These are phyloP conservation scores for Ophiothrix spiculata DNA, from an alignment of 35 echinoderm and acorn worm species.

Conservation along the genomic window DNA sequence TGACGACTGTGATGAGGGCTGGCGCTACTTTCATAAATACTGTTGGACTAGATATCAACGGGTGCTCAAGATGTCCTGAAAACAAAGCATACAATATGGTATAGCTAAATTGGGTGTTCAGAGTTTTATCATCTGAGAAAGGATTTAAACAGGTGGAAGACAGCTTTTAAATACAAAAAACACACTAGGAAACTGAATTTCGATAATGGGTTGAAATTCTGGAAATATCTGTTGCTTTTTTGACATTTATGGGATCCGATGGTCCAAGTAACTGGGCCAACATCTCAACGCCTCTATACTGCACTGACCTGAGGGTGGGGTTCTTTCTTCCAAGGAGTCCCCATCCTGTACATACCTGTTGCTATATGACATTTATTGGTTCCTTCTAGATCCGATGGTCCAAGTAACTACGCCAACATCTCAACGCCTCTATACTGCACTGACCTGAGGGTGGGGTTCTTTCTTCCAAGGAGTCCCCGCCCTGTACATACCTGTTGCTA, in stretches of 20 bases:
- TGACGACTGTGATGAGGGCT: conserved; percentile 14
- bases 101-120: too few relatives aligned
- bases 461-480: background rate
- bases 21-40: conserved; percentile 48
- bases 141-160: too few relatives aligned
- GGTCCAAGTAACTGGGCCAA: conserved; percentile 43
- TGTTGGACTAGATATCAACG: conserved; percentile 4
- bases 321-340: background rate
- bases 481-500: background rate
- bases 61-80: background rate
- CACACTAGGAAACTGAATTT: too few relatives aligned
- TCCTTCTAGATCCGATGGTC: too few relatives aligned
- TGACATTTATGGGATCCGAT: too few relatives aligned
- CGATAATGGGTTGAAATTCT: too few relatives aligned
- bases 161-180: too few relatives aligned
- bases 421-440: conserved; percentile 61
- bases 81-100: conserved; percentile 3
- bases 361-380: too few relatives aligned
- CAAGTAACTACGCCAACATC: conserved; percentile 49
- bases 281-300: conserved; percentile 66
- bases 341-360: too few relatives aligned
- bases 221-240: too few relatives aligned
- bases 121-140: too few relatives aligned
- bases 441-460: conserved; percentile 43
- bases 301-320: conserved; percentile 59